Evolutionary conservation across 1,140 invertebrate genomes (phyloP).

Genomic region (Drosophila tristis): DNA sequence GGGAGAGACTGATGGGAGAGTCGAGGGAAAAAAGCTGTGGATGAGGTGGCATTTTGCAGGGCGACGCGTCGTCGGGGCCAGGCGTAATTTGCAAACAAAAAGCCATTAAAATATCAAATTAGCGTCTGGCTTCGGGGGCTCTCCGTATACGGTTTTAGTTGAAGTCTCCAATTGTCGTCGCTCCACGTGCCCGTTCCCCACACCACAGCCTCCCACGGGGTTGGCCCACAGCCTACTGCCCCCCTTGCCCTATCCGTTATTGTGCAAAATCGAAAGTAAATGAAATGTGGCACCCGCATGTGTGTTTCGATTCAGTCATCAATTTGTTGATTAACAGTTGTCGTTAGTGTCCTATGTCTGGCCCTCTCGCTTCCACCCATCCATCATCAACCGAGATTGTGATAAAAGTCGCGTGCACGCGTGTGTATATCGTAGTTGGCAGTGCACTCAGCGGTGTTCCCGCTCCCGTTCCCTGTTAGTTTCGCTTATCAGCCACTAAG

Average conservation of each 20-base stretch:
- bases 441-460: neutral
- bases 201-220: neutral
- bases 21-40: no score
- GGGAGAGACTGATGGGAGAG: neutral
- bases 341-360: neutral
- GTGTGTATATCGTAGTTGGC: slow-evolving; percentile 9
- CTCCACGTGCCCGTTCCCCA: neutral
- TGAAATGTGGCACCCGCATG: slow-evolving; percentile 60
- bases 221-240: no score
- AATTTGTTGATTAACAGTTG: slow-evolving; percentile 55
- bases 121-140: slow-evolving; percentile 62
- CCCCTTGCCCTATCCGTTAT: neutral
- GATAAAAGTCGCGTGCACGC: slow-evolving; percentile 33
- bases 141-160: slow-evolving; percentile 60
- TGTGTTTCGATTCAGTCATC: slow-evolving; percentile 35
- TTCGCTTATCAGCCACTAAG: slow-evolving; percentile 34
- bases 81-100: slow-evolving; percentile 77
- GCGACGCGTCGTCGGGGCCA: slow-evolving; percentile 35
- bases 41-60: slow-evolving; percentile 4
- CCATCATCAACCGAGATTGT: slow-evolving; percentile 1
- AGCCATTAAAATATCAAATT: slow-evolving; percentile 82
- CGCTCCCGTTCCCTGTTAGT: slow-evolving; percentile 8
- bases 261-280: slow-evolving; percentile 67
- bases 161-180: slow-evolving; percentile 60
- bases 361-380: neutral